Conservation (phyloP, 1,140 invertebrate species). For the Luehdorfia chinensis region DNA sequence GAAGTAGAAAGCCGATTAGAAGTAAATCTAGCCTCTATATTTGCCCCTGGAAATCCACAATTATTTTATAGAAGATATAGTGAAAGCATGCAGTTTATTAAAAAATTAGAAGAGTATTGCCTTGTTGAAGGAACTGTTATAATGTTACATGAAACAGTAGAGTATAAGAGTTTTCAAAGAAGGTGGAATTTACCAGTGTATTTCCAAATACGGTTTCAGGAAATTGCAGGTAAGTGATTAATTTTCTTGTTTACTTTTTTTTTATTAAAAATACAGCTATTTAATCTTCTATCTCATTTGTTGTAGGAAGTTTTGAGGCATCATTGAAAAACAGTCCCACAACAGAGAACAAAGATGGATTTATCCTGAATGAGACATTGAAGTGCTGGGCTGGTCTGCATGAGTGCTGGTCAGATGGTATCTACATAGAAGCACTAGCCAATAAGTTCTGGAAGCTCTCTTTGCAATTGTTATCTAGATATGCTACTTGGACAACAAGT, state of each 20-base stretch:
- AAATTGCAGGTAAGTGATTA: conserved; percentile 83
- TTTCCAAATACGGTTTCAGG: conserved; percentile 95
- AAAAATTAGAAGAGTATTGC: conserved; percentile 84
- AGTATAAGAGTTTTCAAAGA: conserved; percentile 85
- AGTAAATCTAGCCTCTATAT: conserved; percentile 87
- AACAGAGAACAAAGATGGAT: conserved; percentile 50
- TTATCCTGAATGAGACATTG: conserved; percentile 74
- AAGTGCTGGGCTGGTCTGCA: conserved; percentile 79
- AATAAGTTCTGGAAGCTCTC: conserved; percentile 93
- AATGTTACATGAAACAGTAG: conserved; percentile 79
- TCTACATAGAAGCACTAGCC: conserved; percentile 85
- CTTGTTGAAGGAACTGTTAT: conserved; percentile 74
- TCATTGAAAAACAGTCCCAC: conserved; percentile 70
- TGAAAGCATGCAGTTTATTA: conserved; percentile 88
- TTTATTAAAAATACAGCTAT: conserved; percentile 9
- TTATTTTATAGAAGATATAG: conserved; percentile 90
- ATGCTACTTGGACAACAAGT: conserved; percentile 82
- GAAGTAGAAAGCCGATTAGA: conserved; percentile 89
- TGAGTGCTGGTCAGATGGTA: conserved; percentile 85
- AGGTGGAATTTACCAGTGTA: conserved; percentile 97
- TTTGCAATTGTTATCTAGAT: conserved; percentile 88
- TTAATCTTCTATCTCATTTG: conserved; percentile 19
- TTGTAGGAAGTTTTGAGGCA: conserved; percentile 77
- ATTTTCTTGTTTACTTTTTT: conserved; percentile 6
- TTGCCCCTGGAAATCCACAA: conserved; percentile 94